Conservation (phyloP, 2,797 vertebrate species). For the Sebastiscus tertius region DNA sequence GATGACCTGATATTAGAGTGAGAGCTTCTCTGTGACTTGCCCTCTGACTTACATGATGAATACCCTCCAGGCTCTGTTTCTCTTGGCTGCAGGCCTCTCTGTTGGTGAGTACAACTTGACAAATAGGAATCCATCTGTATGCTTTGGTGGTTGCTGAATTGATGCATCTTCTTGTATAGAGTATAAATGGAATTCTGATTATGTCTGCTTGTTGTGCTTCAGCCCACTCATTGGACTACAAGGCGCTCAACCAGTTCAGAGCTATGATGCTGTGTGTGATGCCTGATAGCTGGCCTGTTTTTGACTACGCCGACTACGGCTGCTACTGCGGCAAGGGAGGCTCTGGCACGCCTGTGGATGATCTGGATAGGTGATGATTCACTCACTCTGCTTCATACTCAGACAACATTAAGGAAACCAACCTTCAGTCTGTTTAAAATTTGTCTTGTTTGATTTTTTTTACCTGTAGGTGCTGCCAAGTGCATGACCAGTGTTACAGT, state of each 20-base stretch:
- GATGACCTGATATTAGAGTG: neutral
- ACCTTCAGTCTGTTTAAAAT: neutral
- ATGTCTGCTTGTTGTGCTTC: constrained; percentile 1
- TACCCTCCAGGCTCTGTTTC: constrained; percentile 39
- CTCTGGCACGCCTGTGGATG: constrained; percentile 75
- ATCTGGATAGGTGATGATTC: constrained; percentile 68
- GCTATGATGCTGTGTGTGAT: constrained; percentile 72
- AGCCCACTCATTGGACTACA: constrained; percentile 64
- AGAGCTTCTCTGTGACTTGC: neutral
- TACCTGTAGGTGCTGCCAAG: constrained; percentile 74
- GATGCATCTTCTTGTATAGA: neutral
- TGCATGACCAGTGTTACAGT: constrained; percentile 77
- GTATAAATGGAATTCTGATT: neutral
- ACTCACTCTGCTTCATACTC: neutral
- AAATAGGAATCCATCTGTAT: neutral
- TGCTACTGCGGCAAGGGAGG: constrained; percentile 78
- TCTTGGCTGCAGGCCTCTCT: constrained; percentile 66
- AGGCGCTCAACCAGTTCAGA: constrained; percentile 70
- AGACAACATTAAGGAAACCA: too few relatives aligned
- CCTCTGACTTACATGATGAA: constrained; percentile 59
- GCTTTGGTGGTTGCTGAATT: neutral
- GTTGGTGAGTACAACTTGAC: constrained; percentile 65
- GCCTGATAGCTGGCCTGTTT: constrained; percentile 64
- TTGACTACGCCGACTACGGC: constrained; percentile 76
- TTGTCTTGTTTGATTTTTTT: neutral